Evolutionary conservation across 2,113 vertebrate genomes (phyloP).

Genomic region (Mustela lutreola): DNA sequence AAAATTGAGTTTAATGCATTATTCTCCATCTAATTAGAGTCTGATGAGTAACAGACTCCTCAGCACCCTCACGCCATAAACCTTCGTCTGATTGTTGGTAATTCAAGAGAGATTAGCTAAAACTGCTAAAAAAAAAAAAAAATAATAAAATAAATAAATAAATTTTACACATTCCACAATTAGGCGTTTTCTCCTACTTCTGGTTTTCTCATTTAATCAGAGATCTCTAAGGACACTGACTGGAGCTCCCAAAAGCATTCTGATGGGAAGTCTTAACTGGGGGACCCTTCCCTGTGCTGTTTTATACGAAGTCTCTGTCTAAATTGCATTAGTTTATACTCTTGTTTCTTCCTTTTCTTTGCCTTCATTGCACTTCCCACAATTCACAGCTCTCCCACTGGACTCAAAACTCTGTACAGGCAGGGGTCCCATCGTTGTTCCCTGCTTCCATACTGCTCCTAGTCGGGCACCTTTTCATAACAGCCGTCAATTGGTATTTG

Average conservation of each 20-base stretch:
- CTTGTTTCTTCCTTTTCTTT: neutral
- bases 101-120: neutral
- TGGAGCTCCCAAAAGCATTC: neutral
- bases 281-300: neutral
- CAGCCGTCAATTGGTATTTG: neutral
- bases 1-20: conserved; percentile 9
- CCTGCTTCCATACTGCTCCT: neutral
- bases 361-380: neutral
- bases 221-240: neutral
- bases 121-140: conserved; percentile 34
- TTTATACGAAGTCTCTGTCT: neutral
- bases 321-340: neutral
- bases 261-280: neutral
- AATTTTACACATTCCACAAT: neutral
- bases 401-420: neutral
- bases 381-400: neutral
- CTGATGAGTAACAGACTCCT: neutral
- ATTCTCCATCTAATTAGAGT: neutral
- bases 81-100: neutral
- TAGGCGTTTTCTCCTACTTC: conserved; percentile 38
- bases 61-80: neutral
- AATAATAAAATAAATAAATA: no score
- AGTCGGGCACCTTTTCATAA: neutral
- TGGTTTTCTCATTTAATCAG: neutral
- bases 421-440: no score